Conservation (phyloP, 1,140 invertebrate species). For the Zophobas morio region DNA sequence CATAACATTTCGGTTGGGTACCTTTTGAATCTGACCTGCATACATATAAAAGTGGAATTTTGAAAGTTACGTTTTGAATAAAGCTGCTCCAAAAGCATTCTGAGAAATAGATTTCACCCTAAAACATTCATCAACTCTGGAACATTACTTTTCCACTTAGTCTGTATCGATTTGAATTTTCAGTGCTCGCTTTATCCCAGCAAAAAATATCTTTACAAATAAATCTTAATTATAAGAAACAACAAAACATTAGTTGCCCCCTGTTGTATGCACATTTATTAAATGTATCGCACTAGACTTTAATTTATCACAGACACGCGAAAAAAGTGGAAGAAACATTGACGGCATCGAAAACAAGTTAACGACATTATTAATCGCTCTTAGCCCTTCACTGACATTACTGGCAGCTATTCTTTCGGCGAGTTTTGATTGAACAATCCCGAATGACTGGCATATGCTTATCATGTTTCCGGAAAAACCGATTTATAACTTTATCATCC, state of each 20-base stretch:
- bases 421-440: conserved; percentile 36
- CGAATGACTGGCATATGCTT: conserved; percentile 46
- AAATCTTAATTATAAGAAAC: conserved; percentile 41
- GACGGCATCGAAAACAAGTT: conserved; percentile 44
- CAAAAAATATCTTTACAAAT: conserved; percentile 38
- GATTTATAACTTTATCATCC: conserved; percentile 37
- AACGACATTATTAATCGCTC: conserved; percentile 47
- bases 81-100: not conserved
- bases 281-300: conserved; percentile 37
- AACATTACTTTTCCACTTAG: conserved; percentile 26
- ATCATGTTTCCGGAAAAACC: conserved; percentile 34
- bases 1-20: no score
- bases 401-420: conserved; percentile 37
- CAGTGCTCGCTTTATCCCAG: conserved; percentile 9
- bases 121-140: conserved; percentile 22
- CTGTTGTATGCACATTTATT: conserved; percentile 38
- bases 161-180: conserved; percentile 36
- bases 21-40: no score
- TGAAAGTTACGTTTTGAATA: not conserved
- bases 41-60: no score
- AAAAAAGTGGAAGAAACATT: conserved; percentile 42
- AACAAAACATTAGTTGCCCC: conserved; percentile 34
- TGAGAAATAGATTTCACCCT: conserved; percentile 4
- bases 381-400: conserved; percentile 34
- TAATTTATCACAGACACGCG: conserved; percentile 41